Percentiles rank a stretch among this genome's conserved stretches.
phyloP scores from a whole-genome alignment of 2,113 vertebrate genomes.

The Prochilodus magdalenae region DNA sequence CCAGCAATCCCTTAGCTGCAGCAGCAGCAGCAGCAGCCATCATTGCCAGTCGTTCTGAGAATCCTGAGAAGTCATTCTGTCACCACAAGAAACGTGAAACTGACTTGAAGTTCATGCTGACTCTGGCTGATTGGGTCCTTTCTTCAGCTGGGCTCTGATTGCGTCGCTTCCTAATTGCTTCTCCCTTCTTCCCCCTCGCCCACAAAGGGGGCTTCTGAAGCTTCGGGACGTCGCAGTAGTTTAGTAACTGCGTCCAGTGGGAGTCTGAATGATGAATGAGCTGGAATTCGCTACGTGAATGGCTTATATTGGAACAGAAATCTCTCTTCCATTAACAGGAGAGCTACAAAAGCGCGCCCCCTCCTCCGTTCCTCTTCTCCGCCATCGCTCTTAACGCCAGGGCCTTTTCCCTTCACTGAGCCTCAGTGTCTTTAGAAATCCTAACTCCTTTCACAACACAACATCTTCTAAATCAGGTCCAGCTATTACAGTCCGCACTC shows the following conservation, averaged over 20 bases:
- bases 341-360: slow-evolving; percentile 6
- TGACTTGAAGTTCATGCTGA: neutral
- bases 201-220: neutral
- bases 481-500: slow-evolving; percentile 8
- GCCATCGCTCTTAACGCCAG: slow-evolving; percentile 30
- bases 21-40: neutral
- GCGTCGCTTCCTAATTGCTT: slow-evolving; percentile 19
- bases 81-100: neutral
- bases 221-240: slow-evolving; percentile 20
- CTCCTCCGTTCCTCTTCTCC: neutral
- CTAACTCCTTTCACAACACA: slow-evolving; percentile 46
- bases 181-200: neutral
- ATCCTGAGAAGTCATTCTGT: neutral
- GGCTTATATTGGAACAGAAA: slow-evolving; percentile 37
- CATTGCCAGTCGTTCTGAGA: neutral
- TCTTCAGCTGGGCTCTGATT: neutral
- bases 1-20: neutral
- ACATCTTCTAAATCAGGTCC: slow-evolving; percentile 29
- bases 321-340: slow-evolving; percentile 37
- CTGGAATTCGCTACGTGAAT: slow-evolving; percentile 18
- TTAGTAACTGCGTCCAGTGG: slow-evolving; percentile 32
- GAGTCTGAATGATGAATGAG: slow-evolving; percentile 43
- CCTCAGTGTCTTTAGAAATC: slow-evolving; percentile 36
- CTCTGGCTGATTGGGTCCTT: neutral
- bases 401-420: slow-evolving; percentile 21